Conservation (phyloP, 1,140 invertebrate genomes). For the Leptopilina clavipes region DNA sequence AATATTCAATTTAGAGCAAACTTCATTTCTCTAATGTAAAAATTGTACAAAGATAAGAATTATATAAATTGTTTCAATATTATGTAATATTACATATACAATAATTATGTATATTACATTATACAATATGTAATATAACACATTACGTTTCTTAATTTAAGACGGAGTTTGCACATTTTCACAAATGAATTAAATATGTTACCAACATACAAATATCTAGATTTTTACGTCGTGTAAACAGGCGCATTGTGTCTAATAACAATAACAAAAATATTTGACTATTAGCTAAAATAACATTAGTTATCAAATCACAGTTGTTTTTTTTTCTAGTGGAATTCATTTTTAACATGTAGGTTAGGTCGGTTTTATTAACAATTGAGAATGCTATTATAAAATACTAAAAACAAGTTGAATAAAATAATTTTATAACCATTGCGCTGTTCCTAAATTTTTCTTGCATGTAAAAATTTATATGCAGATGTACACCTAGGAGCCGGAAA, state of each 20-base stretch:
- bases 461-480: too few species aligned
- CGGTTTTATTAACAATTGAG: not conserved
- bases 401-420: too few species aligned
- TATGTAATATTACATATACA: not conserved
- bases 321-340: slow-evolving; percentile 40
- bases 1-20: too few species aligned
- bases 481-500: too few species aligned
- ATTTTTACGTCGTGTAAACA: not conserved
- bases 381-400: not conserved
- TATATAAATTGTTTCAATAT: not conserved
- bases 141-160: not conserved
- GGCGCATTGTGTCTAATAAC: slow-evolving; percentile 29
- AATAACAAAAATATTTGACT: slow-evolving; percentile 43
- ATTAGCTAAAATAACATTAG: slow-evolving; percentile 52
- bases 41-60: too few species aligned
- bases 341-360: not conserved
- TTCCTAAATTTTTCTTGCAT: too few species aligned
- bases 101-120: not conserved
- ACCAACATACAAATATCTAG: not conserved
- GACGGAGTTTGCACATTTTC: not conserved
- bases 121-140: not conserved
- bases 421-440: too few species aligned
- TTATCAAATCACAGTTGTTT: slow-evolving; percentile 61
- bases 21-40: too few species aligned
- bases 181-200: not conserved